A percentile compares a stretch with the other conserved stretches of the same genome.
Conservation (phyloP, 2,113 vertebrate species). For the Hyperoodon ampullatus region DNA sequence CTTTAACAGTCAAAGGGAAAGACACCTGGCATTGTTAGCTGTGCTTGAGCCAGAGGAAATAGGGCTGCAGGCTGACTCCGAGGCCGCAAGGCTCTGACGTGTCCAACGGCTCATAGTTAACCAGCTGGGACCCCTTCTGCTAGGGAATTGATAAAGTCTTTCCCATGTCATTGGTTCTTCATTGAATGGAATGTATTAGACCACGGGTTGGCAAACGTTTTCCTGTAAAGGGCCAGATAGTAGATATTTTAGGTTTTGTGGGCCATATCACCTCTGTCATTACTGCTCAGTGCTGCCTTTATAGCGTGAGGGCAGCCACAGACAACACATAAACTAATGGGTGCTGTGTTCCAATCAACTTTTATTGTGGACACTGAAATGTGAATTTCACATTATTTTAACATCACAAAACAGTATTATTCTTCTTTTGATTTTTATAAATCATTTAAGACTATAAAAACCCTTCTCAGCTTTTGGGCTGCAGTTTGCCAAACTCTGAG, state of each 20-base stretch:
- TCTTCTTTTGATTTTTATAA: not conserved
- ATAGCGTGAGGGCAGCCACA: not conserved
- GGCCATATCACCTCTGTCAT: not conserved
- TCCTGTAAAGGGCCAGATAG: not conserved
- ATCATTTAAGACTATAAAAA: constrained; percentile 3
- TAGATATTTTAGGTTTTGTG: not conserved
- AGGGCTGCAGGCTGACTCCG: not conserved
- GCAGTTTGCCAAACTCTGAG: not conserved
- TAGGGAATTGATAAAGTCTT: not conserved
- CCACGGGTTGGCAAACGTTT: not conserved
- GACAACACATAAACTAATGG: not conserved
- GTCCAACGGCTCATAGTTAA: not conserved
- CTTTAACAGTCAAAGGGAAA: not conserved
- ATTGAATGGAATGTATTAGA: not conserved
- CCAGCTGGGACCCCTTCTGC: not conserved
- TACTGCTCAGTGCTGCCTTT: not conserved
- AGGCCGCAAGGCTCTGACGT: not conserved
- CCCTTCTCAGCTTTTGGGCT: not conserved
- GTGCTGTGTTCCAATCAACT: not conserved
- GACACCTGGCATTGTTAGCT: not conserved
- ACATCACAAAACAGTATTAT: not conserved
- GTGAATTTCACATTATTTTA: constrained; percentile 47
- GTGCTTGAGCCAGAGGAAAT: not conserved
- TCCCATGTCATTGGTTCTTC: not conserved
- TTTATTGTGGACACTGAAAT: not conserved